phyloP scores from a whole-genome alignment of 2,113 vertebrate species.

The Pachypanchax playfairii region DNA sequence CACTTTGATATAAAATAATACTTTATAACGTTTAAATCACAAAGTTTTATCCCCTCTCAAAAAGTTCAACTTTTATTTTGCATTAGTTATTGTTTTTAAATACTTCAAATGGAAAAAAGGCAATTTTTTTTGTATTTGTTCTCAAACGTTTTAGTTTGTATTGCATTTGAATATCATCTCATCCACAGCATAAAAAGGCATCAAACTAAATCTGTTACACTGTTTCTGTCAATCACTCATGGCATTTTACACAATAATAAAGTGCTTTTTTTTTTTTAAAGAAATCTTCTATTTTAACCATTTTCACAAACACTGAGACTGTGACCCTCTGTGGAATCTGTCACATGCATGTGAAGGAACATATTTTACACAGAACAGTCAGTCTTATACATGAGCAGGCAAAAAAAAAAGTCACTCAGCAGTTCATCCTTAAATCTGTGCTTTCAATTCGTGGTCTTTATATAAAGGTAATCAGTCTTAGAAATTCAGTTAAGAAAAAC shows the following conservation, averaged over 20 bases:
- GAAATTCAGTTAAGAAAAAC: slow-evolving; percentile 1
- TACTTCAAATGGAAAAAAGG: slow-evolving; percentile 48
- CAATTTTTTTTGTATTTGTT: slow-evolving; percentile 62
- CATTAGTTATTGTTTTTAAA: slow-evolving; percentile 71
- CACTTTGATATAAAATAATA: too few species aligned
- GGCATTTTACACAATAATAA: slow-evolving; percentile 73
- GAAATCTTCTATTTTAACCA: slow-evolving; percentile 45
- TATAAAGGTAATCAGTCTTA: not conserved
- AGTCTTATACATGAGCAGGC: slow-evolving; percentile 17
- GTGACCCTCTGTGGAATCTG: slow-evolving; percentile 21
- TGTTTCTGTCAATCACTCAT: slow-evolving; percentile 56
- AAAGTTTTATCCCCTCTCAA: not conserved
- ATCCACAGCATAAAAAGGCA: slow-evolving; percentile 67
- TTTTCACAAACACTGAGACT: slow-evolving; percentile 34
- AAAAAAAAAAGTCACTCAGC: slow-evolving; percentile 7
- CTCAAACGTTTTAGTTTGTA: slow-evolving; percentile 70
- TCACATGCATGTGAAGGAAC: slow-evolving; percentile 16
- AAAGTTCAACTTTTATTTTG: too few species aligned
- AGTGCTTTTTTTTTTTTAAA: slow-evolving; percentile 75
- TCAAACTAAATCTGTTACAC: slow-evolving; percentile 46
- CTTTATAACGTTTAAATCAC: too few species aligned
- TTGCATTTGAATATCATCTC: slow-evolving; percentile 68
- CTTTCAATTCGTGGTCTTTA: slow-evolving; percentile 41
- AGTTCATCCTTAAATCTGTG: slow-evolving; percentile 40
- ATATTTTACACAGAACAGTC: slow-evolving; percentile 9